phyloP scores from a whole-genome alignment of 2,797 vertebrate genomes.

The Hoplostethus mediterraneus region DNA sequence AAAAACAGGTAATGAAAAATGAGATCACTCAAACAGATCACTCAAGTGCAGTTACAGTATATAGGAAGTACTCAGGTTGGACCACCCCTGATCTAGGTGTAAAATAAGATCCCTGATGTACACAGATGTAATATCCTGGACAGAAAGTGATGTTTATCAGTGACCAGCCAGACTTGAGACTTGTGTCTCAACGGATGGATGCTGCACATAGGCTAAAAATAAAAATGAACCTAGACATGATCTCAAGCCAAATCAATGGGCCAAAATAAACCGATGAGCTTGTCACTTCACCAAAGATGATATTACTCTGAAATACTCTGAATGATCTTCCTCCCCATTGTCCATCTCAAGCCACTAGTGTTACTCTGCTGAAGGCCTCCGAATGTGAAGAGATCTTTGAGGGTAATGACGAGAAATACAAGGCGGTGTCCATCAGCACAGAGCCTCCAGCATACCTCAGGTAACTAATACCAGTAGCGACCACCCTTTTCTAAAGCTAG shows the following conservation, averaged over 20 bases:
- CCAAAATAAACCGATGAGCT: not conserved
- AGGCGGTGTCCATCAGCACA: conserved; percentile 98
- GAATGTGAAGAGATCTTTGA: conserved; percentile 99
- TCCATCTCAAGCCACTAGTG: conserved; percentile 89
- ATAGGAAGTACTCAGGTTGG: too few relatives aligned
- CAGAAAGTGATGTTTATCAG: too few relatives aligned
- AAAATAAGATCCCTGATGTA: too few relatives aligned
- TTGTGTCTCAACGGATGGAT: not conserved
- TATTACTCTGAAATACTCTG: not conserved
- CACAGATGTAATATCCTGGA: too few relatives aligned
- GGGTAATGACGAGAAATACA: conserved; percentile 98
- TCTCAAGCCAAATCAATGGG: not conserved
- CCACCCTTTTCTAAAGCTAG: too few relatives aligned
- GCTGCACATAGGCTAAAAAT: too few relatives aligned
- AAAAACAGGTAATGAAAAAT: too few relatives aligned
- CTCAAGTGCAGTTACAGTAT: too few relatives aligned
- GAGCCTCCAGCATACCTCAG: conserved; percentile 98
- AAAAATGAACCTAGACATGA: not conserved
- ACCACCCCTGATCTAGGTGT: too few relatives aligned
- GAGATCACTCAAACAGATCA: too few relatives aligned
- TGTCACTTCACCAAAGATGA: not conserved
- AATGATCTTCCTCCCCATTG: not conserved
- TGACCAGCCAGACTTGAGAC: too few relatives aligned
- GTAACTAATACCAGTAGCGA: conserved; percentile 69
- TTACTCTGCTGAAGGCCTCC: conserved; percentile 96